Base-by-base conservation (phyloP, 2,888 invertebrate genomes). In the Apodemia hepburni region DNA sequence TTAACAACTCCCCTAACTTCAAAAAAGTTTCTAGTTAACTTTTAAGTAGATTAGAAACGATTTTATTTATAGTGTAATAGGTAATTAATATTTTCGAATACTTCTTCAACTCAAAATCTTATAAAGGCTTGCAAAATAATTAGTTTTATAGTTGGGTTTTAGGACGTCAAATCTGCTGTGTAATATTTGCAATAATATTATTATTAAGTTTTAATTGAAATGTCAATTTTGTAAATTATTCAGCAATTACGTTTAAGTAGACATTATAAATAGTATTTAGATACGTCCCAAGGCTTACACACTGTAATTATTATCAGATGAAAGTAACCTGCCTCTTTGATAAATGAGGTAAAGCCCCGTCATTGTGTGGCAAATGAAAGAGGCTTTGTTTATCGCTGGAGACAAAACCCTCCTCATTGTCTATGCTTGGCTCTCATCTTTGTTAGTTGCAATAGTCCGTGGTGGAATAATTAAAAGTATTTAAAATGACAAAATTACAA, bases 291-390 rank as follows among this genome's bases (percentile, higher is more conserved):
- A 61, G 7, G 45, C 58, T 59, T 51, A 75, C 61, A 75, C 60
- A 82, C 87, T 86, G 85, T 89, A 88, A 89, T 89, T 86, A 42
- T 42, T 42, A 89, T 84, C 82, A 83, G 83, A 86, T 88, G 89
- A 89, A 87, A 89, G 89, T 90, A 84, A 85, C 86, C 84, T 86
- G 87, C 78, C 81, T 84, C 82, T 83, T 86, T 90, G 89, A 91
- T 88, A 87, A 90, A 91, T 89, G 90, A 91, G 80, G 82, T 84
- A 82, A 82, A 85, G 85, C 84, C 83, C 70, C 79, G 69, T 79
- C 79, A 87, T 90, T 90, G 89, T 90, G 79, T 81, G 75, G 75
- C 73, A 78, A 77, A 84, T 89, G 84, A 90, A 90, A 89, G 87
- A 81, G 72, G 86, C 83, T 88, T 91, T 90, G 90, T 90, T 82